A percentile compares a stretch with the other conserved stretches of the same genome.
These are phyloP conservation scores for Leptinotarsa defecta DNA, from an alignment of 1,140 invertebrate species.

Conservation along the genomic window DNA sequence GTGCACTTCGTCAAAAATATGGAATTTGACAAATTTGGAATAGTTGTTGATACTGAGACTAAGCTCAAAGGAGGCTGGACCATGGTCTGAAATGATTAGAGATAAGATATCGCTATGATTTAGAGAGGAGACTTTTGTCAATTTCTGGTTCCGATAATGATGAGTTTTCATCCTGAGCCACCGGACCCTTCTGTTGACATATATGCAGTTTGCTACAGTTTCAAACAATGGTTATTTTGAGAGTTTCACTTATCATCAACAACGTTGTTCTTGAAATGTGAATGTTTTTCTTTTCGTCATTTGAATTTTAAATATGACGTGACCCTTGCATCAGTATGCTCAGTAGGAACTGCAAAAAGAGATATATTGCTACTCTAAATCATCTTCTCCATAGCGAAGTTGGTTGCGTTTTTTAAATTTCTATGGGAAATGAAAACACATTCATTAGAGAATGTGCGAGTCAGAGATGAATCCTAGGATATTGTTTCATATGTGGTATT, in stretches of 20 bases:
- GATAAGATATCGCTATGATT: not conserved
- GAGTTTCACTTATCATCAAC: slow-evolving; percentile 31
- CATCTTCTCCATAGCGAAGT: too few species aligned
- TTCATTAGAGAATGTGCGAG: slow-evolving; percentile 7
- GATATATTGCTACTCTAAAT: not conserved
- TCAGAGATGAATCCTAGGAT: slow-evolving; percentile 10
- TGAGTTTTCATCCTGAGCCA: slow-evolving; percentile 50
- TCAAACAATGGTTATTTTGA: slow-evolving; percentile 43
- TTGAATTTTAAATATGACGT: too few species aligned
- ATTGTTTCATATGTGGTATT: not conserved
- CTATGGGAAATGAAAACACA: not conserved
- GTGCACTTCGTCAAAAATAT: slow-evolving; percentile 32
- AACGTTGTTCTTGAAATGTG: not conserved
- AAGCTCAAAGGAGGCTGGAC: slow-evolving; percentile 51
- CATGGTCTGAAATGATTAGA: slow-evolving; percentile 39
- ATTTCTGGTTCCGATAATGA: slow-evolving; percentile 49
- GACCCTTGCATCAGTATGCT: too few species aligned
- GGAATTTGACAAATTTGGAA: slow-evolving; percentile 30
- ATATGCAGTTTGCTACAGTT: slow-evolving; percentile 28
- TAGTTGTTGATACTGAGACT: slow-evolving; percentile 35
- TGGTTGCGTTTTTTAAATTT: not conserved
- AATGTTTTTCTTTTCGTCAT: slow-evolving; percentile 12
- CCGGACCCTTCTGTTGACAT: slow-evolving; percentile 43
- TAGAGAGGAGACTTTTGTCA: slow-evolving; percentile 29
- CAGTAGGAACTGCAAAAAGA: too few species aligned